A percentile compares a stretch with the other conserved stretches of the same genome.
Evolutionary conservation across 2,113 vertebrate genomes (phyloP).

Genomic region (Urocitellus parryii): DNA sequence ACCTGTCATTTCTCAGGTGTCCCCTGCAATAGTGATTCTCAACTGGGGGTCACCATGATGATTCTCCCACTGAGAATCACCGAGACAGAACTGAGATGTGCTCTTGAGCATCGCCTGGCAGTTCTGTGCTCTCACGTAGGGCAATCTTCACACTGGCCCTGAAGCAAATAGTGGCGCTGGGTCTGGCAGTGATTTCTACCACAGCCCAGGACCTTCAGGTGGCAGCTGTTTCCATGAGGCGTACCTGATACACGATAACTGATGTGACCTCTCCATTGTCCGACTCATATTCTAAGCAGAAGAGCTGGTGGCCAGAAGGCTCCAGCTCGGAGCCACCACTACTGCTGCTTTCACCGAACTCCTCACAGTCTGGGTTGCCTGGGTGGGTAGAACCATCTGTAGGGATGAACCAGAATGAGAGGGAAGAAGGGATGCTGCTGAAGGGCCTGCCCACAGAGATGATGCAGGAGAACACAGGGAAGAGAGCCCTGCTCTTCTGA

Average conservation of each 20-base stretch:
- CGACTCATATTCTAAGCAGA: constrained; percentile 95
- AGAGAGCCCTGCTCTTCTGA: not conserved
- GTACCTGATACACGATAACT: constrained; percentile 94
- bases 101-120: not conserved
- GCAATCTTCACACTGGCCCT: constrained; percentile 42
- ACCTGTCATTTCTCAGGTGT: constrained; percentile 44
- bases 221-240: constrained; percentile 46
- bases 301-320: constrained; percentile 89
- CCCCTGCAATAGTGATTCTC: constrained; percentile 48
- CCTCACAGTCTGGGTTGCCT: constrained; percentile 87
- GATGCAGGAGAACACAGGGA: constrained; percentile 5
- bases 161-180: not conserved
- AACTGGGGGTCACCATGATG: not conserved
- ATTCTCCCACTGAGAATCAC: not conserved
- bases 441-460: not conserved
- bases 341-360: constrained; percentile 89
- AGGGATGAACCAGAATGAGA: constrained; percentile 73
- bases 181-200: not conserved
- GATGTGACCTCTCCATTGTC: constrained; percentile 92
- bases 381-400: constrained; percentile 86
- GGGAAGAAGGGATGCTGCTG: not conserved
- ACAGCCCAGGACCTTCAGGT: constrained; percentile 14
- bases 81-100: not conserved
- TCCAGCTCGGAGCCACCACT: constrained; percentile 90
- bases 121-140: not conserved